Evolutionary conservation across 2,113 vertebrate genomes (phyloP).

Genomic region (Camelus bactrianus): DNA sequence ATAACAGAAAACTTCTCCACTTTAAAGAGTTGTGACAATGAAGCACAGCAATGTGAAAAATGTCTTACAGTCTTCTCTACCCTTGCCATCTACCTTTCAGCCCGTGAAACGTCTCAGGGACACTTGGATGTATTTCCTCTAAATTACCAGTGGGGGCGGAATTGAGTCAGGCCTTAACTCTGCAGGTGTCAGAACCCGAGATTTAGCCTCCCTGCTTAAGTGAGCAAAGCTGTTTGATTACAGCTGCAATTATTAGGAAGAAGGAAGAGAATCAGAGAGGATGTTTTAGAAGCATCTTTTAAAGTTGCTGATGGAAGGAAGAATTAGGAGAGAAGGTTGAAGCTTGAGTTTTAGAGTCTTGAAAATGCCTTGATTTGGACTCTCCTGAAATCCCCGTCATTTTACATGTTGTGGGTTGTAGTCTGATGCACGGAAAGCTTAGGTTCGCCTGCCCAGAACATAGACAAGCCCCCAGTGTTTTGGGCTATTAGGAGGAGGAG

Average conservation of each 20-base stretch:
- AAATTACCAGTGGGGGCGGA: constrained; percentile 68
- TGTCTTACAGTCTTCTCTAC: not conserved
- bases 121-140: constrained; percentile 46
- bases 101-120: not conserved
- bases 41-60: not conserved
- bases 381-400: not conserved
- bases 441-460: not conserved
- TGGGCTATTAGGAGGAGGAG: not conserved
- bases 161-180: constrained; percentile 29
- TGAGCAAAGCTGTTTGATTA: constrained; percentile 23
- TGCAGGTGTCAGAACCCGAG: not conserved
- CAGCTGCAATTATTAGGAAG: not conserved
- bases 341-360: constrained; percentile 14
- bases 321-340: not conserved
- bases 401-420: not conserved
- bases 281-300: constrained; percentile 22
- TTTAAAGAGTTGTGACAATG: not conserved
- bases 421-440: not conserved
- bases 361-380: not conserved
- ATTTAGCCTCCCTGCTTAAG: not conserved
- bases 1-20: not conserved
- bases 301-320: not conserved
- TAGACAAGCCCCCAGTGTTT: not conserved
- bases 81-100: not conserved
- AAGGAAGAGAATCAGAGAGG: constrained; percentile 9